phyloP scores from a whole-genome alignment of 35 echinoderm and acorn worm species.

The Stichopus chloronotus region DNA sequence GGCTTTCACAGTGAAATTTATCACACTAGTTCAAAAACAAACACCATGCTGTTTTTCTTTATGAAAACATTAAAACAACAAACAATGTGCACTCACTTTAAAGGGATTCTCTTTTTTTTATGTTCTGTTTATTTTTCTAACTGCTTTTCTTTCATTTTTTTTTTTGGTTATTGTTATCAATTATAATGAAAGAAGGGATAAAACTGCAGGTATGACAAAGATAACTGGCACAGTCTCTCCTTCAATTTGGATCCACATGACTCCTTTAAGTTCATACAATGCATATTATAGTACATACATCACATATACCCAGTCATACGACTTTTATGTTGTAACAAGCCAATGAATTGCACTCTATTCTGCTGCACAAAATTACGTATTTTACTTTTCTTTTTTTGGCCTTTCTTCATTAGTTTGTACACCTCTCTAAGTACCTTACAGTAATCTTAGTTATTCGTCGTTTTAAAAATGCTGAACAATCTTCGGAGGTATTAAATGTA shows the following conservation, averaged over 20 bases:
- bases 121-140: too few species aligned
- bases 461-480: not conserved
- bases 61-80: too few species aligned
- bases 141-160: too few species aligned
- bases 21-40: too few species aligned
- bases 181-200: not conserved
- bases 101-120: too few species aligned
- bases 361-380: not conserved
- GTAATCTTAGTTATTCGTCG: not conserved
- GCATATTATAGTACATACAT: constrained; percentile 33
- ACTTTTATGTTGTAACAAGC: not conserved
- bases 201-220: not conserved
- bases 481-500: not conserved
- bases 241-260: not conserved
- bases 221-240: not conserved
- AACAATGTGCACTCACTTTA: too few species aligned
- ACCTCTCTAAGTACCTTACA: not conserved
- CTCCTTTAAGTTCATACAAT: constrained; percentile 36
- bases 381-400: not conserved
- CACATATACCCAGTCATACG: not conserved
- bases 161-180: too few species aligned
- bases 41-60: too few species aligned
- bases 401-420: not conserved
- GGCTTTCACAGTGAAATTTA: too few species aligned
- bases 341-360: constrained; percentile 26